These are phyloP conservation scores for Stomatorhinus walkeri DNA, from an alignment of 2,797 vertebrate species.

Conservation along the genomic window DNA sequence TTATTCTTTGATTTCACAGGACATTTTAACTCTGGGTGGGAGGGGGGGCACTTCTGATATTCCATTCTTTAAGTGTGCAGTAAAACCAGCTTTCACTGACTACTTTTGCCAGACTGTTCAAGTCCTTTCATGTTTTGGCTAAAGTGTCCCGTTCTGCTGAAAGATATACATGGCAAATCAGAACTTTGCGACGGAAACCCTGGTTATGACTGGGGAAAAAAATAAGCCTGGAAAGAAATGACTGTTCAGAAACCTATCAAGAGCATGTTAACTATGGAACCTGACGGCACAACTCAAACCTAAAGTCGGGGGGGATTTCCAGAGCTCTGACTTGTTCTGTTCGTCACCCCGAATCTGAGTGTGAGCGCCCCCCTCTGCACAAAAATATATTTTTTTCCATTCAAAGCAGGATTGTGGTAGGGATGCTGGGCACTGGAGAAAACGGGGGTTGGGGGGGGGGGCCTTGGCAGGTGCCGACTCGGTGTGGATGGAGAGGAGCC, in stretches of 20 bases:
- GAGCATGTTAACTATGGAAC: not conserved
- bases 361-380: not conserved
- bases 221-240: not conserved
- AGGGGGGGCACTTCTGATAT: conserved; percentile 48
- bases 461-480: conserved; percentile 38
- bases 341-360: not conserved
- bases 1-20: conserved; percentile 45
- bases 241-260: not conserved
- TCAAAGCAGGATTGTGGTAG: conserved; percentile 38
- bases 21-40: conserved; percentile 40
- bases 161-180: not conserved
- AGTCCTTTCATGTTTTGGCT: conserved; percentile 35
- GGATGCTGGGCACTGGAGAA: conserved; percentile 31
- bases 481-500: conserved; percentile 39
- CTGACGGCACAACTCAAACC: not conserved
- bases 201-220: not conserved
- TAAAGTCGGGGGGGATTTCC: not conserved
- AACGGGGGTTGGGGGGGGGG: conserved; percentile 14
- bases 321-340: not conserved
- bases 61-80: conserved; percentile 50
- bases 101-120: conserved; percentile 48
- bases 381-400: conserved; percentile 37
- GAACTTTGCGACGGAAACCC: not conserved
- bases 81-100: conserved; percentile 40
- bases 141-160: conserved; percentile 32